Base-by-base conservation (phyloP, 2,888 invertebrate genomes). In the Mythimna albipuncta region DNA sequence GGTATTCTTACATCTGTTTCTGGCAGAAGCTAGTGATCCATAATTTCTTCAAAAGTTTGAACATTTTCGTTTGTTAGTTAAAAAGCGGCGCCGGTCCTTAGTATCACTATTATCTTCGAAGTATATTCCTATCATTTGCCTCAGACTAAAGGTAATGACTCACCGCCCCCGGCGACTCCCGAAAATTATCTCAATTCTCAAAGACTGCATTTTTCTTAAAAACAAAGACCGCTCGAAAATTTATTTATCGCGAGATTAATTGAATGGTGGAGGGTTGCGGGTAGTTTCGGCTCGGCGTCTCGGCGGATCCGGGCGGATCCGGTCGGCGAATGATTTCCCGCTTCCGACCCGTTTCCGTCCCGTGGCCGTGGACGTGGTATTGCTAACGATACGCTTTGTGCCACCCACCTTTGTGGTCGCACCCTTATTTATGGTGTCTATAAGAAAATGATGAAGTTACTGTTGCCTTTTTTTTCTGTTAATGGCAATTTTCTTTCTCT, bases 241-340 rank as follows among this genome's bases (percentile, higher is more conserved):
- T 86, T 91, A 93, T 94, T 94, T 93, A 94, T 93, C 89, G 89
- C 88, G 87, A 90, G 89, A 93, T 93, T 94, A 94, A 95, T 94
- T 93, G 93, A 93, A 93, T 90, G 88, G 89, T 85, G 85, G 91
- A 89, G 83, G 72, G 89, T 90, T 90, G 88, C 85, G 88, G 91
- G 91, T 90, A 90, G 92, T 92, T 90, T 89, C 86, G 88, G 91
- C 88, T 85, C 81, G 90, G 89, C 92, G 93, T 93, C 94, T 91
- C 90, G 85, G 77, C 87, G 85, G 87, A 89, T 93, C 94, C 94
- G 93, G 92, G 86, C 89, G 88, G 87, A 89, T 93, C 94, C 94
- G 93, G 92, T 86, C 89, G 88, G 82, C 85, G 93, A 93, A 95
- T 94, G 94, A 95, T 95, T 94, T 92, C 92, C 92, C 91, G 89